Evolutionary conservation across 2,113 vertebrate genomes (phyloP).

Genomic region (Hipposideros armiger): DNA sequence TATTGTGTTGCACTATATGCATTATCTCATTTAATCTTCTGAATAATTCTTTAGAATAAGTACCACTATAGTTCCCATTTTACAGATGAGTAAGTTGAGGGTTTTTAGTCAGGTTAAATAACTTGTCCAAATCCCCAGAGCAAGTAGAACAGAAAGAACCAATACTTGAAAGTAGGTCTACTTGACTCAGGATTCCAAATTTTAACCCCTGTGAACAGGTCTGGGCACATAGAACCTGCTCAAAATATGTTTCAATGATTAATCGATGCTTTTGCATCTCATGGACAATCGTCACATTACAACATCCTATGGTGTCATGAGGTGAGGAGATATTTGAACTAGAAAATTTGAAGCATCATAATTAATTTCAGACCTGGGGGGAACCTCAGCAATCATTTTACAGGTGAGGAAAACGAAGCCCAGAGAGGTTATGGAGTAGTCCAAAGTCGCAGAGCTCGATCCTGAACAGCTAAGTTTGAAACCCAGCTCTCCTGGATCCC

Average conservation of each 20-base stretch:
- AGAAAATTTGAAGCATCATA: background rate
- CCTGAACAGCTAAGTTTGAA: background rate
- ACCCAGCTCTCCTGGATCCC: background rate
- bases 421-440: background rate
- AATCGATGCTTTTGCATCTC: background rate
- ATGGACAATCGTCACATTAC: background rate
- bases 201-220: background rate
- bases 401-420: background rate
- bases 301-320: background rate
- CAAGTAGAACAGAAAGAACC: background rate
- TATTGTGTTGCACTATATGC: background rate
- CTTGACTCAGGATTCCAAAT: background rate
- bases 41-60: background rate
- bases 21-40: background rate
- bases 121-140: background rate
- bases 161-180: background rate
- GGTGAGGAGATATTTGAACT: background rate
- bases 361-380: background rate
- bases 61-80: background rate
- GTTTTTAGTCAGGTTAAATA: background rate
- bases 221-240: background rate
- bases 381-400: background rate
- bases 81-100: background rate
- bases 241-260: background rate
- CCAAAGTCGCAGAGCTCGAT: background rate